These are phyloP conservation scores for Anguilla rostrata DNA, from an alignment of 2,113 vertebrate species.

Conservation along the genomic window DNA sequence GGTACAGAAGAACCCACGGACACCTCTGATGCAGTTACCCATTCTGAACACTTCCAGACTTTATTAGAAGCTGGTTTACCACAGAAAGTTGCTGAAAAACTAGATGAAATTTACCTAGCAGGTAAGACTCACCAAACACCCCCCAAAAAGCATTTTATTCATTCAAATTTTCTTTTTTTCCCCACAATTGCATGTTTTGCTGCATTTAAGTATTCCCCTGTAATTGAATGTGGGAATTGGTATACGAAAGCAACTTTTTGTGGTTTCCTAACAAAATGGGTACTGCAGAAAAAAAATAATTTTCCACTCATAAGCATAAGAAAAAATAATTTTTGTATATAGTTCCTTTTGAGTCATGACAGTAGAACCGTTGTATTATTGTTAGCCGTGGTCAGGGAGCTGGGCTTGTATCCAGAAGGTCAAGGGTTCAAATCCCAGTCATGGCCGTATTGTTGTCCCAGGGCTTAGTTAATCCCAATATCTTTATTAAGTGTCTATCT, in stretches of 20 bases:
- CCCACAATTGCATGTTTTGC: constrained; percentile 70
- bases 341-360: neutral
- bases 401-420: neutral
- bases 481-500: neutral
- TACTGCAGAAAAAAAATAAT: constrained; percentile 76
- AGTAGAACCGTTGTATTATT: neutral
- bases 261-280: constrained; percentile 94
- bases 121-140: constrained; percentile 83
- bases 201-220: constrained; percentile 63
- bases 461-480: neutral
- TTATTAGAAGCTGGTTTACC: constrained; percentile 99
- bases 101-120: constrained; percentile 99
- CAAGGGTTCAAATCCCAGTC: neutral
- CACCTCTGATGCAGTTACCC: constrained; percentile 97
- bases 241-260: constrained; percentile 96
- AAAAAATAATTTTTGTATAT: neutral
- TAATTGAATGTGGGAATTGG: constrained; percentile 75
- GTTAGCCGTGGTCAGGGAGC: neutral
- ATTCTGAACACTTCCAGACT: constrained; percentile 99
- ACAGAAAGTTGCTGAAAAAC: constrained; percentile 99
- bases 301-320: neutral
- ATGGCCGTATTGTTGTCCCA: neutral
- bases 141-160: constrained; percentile 68
- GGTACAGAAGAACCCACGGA: constrained; percentile 99
- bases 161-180: constrained; percentile 53